Percentiles rank a stretch among this genome's conserved stretches.
Evolutionary conservation across 1,140 invertebrate genomes (phyloP).

Genomic region (Psilanteris sp.): DNA sequence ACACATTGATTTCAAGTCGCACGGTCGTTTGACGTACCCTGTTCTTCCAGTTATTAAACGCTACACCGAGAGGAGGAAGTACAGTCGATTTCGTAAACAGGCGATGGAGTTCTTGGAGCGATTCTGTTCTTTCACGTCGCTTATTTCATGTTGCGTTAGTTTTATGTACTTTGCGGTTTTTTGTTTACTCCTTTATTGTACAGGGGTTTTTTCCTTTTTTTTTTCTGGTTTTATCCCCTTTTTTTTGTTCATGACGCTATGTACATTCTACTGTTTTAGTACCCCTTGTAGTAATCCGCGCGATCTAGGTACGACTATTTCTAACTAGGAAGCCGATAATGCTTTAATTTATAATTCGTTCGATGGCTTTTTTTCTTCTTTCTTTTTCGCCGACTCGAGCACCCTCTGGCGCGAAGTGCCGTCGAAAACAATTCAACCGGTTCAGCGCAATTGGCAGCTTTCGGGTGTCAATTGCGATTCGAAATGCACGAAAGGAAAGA

Average conservation of each 20-base stretch:
- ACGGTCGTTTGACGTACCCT: constrained; percentile 64
- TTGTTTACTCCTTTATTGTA: too few relatives aligned
- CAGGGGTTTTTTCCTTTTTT: too few relatives aligned
- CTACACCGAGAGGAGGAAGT: constrained; percentile 47
- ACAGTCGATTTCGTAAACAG: constrained; percentile 63
- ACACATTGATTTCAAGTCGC: constrained; percentile 59
- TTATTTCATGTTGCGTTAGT: constrained; percentile 2
- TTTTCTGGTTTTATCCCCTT: too few relatives aligned
- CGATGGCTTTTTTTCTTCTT: too few relatives aligned
- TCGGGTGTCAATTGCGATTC: too few relatives aligned
- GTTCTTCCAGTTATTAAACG: constrained; percentile 62
- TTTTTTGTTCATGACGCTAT: constrained; percentile 18
- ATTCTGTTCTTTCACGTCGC: constrained; percentile 2
- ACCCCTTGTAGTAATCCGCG: constrained; percentile 52
- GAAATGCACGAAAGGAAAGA: too few relatives aligned
- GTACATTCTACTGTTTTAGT: constrained; percentile 51
- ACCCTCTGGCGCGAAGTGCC: not conserved
- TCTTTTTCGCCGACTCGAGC: too few relatives aligned
- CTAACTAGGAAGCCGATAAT: constrained; percentile 51
- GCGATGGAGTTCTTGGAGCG: constrained; percentile 50
- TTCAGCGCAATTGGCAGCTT: too few relatives aligned
- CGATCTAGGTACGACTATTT: constrained; percentile 45
- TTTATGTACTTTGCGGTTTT: constrained; percentile 5
- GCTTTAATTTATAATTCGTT: constrained; percentile 13
- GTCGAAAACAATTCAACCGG: not conserved